Base-by-base conservation (phyloP, 1,140 invertebrate species). In the Orius insidiosus region DNA sequence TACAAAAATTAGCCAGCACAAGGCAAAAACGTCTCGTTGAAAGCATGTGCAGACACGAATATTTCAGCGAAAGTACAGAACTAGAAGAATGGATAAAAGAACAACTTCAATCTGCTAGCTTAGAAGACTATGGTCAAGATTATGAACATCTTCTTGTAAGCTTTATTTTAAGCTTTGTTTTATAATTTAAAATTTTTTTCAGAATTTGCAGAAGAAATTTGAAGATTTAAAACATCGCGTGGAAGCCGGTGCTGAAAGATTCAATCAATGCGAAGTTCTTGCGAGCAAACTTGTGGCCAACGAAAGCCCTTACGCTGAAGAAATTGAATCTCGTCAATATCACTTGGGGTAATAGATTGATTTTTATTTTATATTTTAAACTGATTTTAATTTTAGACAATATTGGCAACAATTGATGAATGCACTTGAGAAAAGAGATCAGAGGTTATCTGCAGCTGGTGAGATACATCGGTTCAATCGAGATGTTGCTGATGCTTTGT, bases 391-490 rank as follows among this genome's bases (percentile, higher is more conserved):
- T 39, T 54, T 16, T 43, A 57, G 58, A 24, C 74, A 81, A 54
- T 77, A 78, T 2, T 97, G 93, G 93, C 78, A 89, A 49, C 74
- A 81, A 37, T 69, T 97, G 0, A 65, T 93, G 32, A 78, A 87
- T 30, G 74, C 88, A 54, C 80, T 97, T 35, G 78, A 84, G 53
- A 75, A 82, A 46, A 71, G 92, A 9, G 85, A 89, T 52, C 74
- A 82, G 48, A 79, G 89, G 41, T 67, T 98, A 6, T 75, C 80
- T 55, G 90, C 88, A 1, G 93, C 93, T 5, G 90, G 86, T 13
- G 88, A 96, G 65, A 92, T 97, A 51, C 93, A 97, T 63, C 72
- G 89, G 33, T 97, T 95, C 71, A 93, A 97, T 65, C 74, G 90
- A 15, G 93, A 98, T 62, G 89, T 93, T 0, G 85, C 84, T 5